These are phyloP conservation scores for Bactericera cockerelli DNA, from an alignment of 1,140 invertebrate species.

Conservation along the genomic window DNA sequence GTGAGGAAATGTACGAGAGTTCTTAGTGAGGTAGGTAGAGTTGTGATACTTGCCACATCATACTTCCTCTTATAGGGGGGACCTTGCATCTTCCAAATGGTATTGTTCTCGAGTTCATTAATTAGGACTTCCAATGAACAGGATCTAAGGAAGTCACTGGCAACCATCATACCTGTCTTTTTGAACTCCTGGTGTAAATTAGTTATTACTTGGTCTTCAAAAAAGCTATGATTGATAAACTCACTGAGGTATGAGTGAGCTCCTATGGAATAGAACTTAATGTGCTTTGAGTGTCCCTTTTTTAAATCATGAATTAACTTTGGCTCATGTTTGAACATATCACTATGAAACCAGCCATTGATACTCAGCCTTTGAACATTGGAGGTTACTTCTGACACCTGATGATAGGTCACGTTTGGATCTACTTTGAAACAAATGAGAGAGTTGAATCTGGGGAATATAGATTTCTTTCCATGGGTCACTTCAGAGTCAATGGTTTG, in stretches of 20 bases:
- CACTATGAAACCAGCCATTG: slow-evolving; percentile 6
- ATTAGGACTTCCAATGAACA: neutral
- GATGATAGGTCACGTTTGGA: neutral
- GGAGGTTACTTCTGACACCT: neutral
- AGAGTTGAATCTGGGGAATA: neutral
- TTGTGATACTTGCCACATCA: neutral
- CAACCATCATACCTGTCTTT: neutral
- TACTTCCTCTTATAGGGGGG: neutral
- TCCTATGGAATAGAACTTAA: neutral
- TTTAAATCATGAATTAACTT: neutral
- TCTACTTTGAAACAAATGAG: neutral
- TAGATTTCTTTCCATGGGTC: neutral
- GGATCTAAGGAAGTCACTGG: neutral
- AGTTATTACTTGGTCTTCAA: neutral
- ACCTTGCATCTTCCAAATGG: neutral
- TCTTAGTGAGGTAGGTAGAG: neutral
- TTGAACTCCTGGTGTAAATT: neutral
- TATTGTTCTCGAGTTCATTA: neutral
- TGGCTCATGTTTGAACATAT: neutral
- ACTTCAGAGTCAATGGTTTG: slow-evolving; percentile 6
- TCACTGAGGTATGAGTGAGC: neutral
- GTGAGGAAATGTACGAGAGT: neutral
- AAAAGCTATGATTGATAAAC: slow-evolving; percentile 2
- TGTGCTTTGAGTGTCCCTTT: neutral
- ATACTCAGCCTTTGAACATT: neutral